Conservation (phyloP, 2,888 invertebrate genomes). For the Tachystola acroxantha region DNA sequence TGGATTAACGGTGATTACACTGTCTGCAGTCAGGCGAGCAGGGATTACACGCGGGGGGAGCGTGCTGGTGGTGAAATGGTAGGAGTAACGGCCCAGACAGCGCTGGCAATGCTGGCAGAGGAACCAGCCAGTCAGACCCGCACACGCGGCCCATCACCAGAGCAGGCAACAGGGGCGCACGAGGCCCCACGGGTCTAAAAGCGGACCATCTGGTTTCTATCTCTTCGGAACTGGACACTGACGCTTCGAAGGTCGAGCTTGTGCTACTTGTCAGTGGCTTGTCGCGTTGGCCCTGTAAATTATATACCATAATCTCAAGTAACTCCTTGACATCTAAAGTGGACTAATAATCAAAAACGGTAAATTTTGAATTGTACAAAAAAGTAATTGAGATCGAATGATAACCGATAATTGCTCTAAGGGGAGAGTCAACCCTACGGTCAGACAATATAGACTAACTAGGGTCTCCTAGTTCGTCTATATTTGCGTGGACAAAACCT, state of each 20-base stretch:
- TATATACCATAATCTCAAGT: no score
- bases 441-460: no score
- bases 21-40: conserved; percentile 70
- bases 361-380: no score
- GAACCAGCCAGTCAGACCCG: conserved; percentile 72
- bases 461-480: no score
- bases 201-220: conserved; percentile 64
- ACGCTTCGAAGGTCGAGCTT: conserved; percentile 37
- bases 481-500: no score
- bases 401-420: no score
- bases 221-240: conserved; percentile 59
- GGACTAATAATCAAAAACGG: no score
- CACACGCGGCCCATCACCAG: conserved; percentile 72
- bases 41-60: conserved; percentile 48
- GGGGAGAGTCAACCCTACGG: no score
- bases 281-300: conserved; percentile 50
- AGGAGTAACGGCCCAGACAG: conserved; percentile 56
- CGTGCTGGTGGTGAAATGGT: conserved; percentile 60
- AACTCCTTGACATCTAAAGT: no score
- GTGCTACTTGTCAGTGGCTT: conserved; percentile 34
- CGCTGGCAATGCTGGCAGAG: conserved; percentile 59
- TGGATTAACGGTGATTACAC: conserved; percentile 56
- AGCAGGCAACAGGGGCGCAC: conserved; percentile 64
- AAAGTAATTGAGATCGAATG: no score
- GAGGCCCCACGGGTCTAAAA: conserved; percentile 64